phyloP scores from a whole-genome alignment of 2,888 invertebrate species.

The Ischnura elegans region DNA sequence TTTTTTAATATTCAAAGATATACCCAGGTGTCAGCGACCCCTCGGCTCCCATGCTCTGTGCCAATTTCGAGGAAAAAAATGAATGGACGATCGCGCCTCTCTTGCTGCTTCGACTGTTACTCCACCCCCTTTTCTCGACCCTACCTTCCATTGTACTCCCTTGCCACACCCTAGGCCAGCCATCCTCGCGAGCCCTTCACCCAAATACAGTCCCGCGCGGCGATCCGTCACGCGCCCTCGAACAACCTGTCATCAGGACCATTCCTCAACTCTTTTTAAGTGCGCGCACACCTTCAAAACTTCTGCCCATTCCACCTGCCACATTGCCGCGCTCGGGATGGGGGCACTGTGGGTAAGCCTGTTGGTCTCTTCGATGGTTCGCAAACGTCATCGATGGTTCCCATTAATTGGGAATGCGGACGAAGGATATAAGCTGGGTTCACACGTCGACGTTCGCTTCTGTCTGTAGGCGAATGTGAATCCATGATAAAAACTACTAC shows the following conservation, averaged over 20 bases:
- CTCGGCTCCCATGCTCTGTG: neutral
- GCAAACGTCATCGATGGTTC: no score
- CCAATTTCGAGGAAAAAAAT: neutral
- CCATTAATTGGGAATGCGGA: no score
- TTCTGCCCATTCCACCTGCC: neutral
- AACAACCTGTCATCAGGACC: constrained; percentile 29
- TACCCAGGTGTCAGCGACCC: neutral
- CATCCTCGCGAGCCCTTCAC: neutral
- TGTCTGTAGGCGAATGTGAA: no score
- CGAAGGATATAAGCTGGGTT: no score
- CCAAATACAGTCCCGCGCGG: constrained; percentile 25
- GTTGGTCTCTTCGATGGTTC: no score
- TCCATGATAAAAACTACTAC: no score
- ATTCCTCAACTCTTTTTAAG: constrained; percentile 41
- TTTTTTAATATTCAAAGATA: constrained; percentile 6
- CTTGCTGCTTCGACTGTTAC: no score
- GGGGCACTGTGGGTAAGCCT: no score
- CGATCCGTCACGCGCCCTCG: constrained; percentile 22
- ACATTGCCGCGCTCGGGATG: no score
- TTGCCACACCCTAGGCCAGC: neutral
- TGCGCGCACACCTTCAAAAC: neutral
- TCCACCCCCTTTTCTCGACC: no score
- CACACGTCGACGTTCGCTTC: no score
- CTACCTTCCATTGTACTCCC: no score
- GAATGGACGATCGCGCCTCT: neutral